phyloP scores from a whole-genome alignment of 2,888 invertebrate species.

The Bellardia pandia region DNA sequence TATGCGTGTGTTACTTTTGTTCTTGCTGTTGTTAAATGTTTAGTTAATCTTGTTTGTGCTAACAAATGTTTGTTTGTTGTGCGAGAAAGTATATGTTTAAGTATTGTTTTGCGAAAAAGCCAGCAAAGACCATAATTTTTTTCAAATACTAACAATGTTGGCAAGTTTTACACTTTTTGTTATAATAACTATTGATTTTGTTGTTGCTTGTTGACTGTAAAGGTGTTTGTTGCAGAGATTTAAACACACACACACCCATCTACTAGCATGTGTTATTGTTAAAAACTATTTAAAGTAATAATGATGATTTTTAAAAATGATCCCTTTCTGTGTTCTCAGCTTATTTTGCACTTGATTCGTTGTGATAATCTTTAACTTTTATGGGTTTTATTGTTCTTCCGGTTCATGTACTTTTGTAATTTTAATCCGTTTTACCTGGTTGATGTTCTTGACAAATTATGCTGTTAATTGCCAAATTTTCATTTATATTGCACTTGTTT shows the following conservation, averaged over 20 bases:
- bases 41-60: slow-evolving; percentile 18
- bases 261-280: not conserved
- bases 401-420: slow-evolving; percentile 24
- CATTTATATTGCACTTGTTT: slow-evolving; percentile 52
- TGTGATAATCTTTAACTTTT: slow-evolving; percentile 64
- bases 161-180: slow-evolving; percentile 73
- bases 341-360: slow-evolving; percentile 60
- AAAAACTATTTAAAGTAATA: slow-evolving; percentile 11
- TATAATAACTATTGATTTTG: slow-evolving; percentile 51
- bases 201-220: slow-evolving; percentile 34
- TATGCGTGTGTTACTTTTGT: slow-evolving; percentile 19
- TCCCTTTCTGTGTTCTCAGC: slow-evolving; percentile 2
- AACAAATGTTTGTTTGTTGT: slow-evolving; percentile 29
- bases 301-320: slow-evolving; percentile 45
- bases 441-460: not conserved
- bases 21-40: slow-evolving; percentile 11
- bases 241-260: slow-evolving; percentile 15
- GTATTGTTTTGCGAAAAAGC: slow-evolving; percentile 9
- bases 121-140: slow-evolving; percentile 73
- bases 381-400: slow-evolving; percentile 73
- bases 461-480: not conserved
- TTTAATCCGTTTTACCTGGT: slow-evolving; percentile 30
- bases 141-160: slow-evolving; percentile 73
- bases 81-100: slow-evolving; percentile 21
- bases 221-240: slow-evolving; percentile 37